A percentile compares a stretch with the other conserved stretches of the same genome.
phyloP scores from a whole-genome alignment of 2,888 invertebrate genomes.

The Anodontia alba region DNA sequence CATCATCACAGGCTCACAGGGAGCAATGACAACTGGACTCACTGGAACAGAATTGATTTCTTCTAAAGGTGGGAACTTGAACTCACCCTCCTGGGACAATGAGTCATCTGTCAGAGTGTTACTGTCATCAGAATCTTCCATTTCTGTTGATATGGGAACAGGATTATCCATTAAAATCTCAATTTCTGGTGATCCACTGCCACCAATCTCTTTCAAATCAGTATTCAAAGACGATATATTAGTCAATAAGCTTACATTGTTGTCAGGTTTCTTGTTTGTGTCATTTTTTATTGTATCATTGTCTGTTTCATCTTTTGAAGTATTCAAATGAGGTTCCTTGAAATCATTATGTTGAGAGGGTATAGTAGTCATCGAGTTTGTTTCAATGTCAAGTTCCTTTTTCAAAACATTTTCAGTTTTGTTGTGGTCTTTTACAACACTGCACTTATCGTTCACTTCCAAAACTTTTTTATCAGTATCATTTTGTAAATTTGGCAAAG shows the following conservation, averaged over 20 bases:
- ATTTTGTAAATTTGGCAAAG: slow-evolving; percentile 63
- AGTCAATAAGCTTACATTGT: background rate
- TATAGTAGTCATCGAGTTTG: background rate
- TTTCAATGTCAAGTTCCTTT: no score
- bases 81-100: slow-evolving; percentile 47
- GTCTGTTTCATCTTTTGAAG: background rate
- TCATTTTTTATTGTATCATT: background rate
- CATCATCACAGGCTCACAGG: slow-evolving; percentile 28
- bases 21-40: slow-evolving; percentile 15
- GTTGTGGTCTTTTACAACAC: no score
- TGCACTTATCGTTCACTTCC: background rate
- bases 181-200: slow-evolving; percentile 31
- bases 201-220: background rate
- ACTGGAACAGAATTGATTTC: slow-evolving; percentile 43
- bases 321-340: no score
- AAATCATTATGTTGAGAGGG: background rate
- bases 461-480: slow-evolving; percentile 19
- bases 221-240: background rate
- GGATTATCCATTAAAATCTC: slow-evolving; percentile 22
- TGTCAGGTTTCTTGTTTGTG: background rate
- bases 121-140: slow-evolving; percentile 48
- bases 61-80: slow-evolving; percentile 62
- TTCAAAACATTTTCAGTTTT: slow-evolving; percentile 2
- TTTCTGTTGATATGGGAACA: background rate
- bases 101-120: slow-evolving; percentile 59